Percentiles rank a stretch among this genome's conserved stretches.
Evolutionary conservation across 2,797 vertebrate species (phyloP).

Genomic region (Gallinago stenura): DNA sequence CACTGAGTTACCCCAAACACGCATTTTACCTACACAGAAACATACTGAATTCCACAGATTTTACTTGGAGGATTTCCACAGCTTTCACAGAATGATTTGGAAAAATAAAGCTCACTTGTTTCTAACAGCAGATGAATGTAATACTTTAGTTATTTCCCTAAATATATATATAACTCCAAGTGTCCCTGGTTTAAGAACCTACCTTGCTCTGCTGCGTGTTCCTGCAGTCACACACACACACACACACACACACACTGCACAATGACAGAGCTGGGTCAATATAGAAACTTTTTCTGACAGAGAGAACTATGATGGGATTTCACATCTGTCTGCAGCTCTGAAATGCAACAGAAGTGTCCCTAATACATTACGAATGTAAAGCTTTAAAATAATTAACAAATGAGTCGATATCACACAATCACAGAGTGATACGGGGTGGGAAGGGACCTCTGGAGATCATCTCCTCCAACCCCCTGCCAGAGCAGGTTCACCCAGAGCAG

Average conservation of each 20-base stretch:
- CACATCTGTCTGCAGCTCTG: background rate
- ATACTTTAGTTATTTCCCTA: background rate
- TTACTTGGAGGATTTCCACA: background rate
- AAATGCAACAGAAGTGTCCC: background rate
- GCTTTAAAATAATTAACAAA: background rate
- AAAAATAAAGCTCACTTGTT: background rate
- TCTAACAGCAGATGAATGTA: background rate
- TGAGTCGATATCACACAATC: background rate
- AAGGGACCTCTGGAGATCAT: too few relatives aligned
- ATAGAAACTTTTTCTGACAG: background rate
- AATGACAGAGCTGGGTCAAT: background rate
- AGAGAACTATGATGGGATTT: background rate
- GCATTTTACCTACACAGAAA: background rate
- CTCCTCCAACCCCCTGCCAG: too few relatives aligned
- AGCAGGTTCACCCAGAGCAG: too few relatives aligned
- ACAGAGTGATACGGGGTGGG: too few relatives aligned
- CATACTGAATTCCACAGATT: background rate
- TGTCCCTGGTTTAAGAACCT: background rate
- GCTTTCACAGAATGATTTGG: background rate
- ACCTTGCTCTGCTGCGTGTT: background rate
- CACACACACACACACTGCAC: background rate
- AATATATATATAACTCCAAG: background rate
- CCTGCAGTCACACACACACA: background rate
- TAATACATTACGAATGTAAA: accelerated
- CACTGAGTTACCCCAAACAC: background rate